Conservation (phyloP, 1,140 invertebrate genomes). For the Cydia fagiglandana region DNA sequence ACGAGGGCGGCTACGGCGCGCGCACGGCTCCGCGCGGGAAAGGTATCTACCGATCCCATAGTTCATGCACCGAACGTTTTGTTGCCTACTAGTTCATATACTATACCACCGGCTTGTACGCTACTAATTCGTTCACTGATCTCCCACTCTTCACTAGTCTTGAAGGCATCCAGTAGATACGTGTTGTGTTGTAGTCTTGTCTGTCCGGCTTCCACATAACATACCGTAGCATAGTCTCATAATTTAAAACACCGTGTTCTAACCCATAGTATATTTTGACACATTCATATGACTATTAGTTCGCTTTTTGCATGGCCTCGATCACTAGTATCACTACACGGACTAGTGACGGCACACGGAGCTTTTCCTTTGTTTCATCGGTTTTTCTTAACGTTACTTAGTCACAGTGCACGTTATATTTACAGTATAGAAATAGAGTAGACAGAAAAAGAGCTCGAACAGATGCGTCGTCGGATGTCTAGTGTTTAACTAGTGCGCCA, state of each 20-base stretch:
- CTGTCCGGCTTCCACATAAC: conserved; percentile 23
- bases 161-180: conserved; percentile 18
- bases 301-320: conserved; percentile 31
- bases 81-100: conserved; percentile 1
- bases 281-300: conserved; percentile 18
- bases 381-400: conserved; percentile 9
- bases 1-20: conserved; percentile 89
- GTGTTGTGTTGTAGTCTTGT: conserved; percentile 30
- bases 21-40: conserved; percentile 88
- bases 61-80: conserved; percentile 28
- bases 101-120: background rate
- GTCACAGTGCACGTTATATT: conserved; percentile 24
- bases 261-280: conserved; percentile 12
- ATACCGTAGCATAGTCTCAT: conserved; percentile 11
- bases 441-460: conserved; percentile 20
- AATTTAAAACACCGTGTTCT: background rate
- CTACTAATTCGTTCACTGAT: conserved; percentile 13
- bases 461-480: conserved; percentile 14
- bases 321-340: conserved; percentile 14
- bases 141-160: conserved; percentile 15
- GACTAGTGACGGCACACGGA: conserved; percentile 22
- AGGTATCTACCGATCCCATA: conserved; percentile 80
- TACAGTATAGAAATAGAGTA: conserved; percentile 5
- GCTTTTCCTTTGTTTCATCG: conserved; percentile 11
- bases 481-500: conserved; percentile 12